These are phyloP conservation scores for Physocephala rufipes DNA, from an alignment of 2,888 invertebrate species.

Conservation along the genomic window DNA sequence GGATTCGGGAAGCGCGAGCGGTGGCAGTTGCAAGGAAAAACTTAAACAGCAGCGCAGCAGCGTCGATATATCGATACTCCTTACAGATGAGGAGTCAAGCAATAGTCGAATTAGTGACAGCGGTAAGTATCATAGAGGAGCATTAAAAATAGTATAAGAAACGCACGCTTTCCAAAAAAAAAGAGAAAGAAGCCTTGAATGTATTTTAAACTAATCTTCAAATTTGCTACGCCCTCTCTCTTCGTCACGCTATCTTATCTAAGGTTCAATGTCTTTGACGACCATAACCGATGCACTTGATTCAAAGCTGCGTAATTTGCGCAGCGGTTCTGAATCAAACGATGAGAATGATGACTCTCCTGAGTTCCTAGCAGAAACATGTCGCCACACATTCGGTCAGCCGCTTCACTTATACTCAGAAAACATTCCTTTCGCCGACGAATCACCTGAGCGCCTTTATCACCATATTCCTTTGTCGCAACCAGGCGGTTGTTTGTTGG, in stretches of 20 bases:
- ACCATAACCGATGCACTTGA: conserved; percentile 87
- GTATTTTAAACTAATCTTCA: not conserved
- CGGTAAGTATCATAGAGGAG: conserved; percentile 50
- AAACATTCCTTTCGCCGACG: conserved; percentile 78
- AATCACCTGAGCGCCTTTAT: conserved; percentile 70
- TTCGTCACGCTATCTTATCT: not conserved
- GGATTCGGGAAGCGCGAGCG: conserved; percentile 52
- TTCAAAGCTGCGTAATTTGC: conserved; percentile 79
- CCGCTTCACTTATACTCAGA: conserved; percentile 66
- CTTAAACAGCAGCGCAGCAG: conserved; percentile 57
- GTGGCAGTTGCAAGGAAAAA: conserved; percentile 47
- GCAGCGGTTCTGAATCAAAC: conserved; percentile 74
- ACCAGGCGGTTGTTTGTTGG: conserved; percentile 2
- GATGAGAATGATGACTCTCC: conserved; percentile 67
- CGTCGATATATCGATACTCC: conserved; percentile 60
- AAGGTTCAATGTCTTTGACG: conserved; percentile 85
- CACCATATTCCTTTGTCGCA: conserved; percentile 46
- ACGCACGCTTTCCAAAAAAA: not conserved
- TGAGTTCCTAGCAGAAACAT: conserved; percentile 58
- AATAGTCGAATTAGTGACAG: conserved; percentile 63
- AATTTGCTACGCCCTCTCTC: not conserved
- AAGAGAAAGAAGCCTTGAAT: not conserved
- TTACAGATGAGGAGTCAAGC: conserved; percentile 64
- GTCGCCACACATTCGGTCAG: conserved; percentile 60
- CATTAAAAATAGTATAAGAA: not conserved